Evolutionary conservation across 2,113 vertebrate genomes (phyloP).

Genomic region (Fulica atra): DNA sequence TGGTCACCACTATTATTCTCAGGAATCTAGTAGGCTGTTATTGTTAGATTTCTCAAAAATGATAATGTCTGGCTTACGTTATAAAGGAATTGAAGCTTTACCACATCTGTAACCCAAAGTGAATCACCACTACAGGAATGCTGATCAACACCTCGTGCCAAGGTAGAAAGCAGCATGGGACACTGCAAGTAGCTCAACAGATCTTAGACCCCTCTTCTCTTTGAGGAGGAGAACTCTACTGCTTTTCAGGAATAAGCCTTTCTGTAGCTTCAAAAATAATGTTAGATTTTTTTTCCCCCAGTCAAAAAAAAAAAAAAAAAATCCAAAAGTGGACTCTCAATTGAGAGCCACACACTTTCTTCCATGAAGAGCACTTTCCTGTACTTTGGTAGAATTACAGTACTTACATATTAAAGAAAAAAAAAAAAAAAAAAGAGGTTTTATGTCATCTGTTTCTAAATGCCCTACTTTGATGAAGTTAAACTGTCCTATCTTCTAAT

Average conservation of each 20-base stretch:
- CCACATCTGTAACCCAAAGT: neutral
- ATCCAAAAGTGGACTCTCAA: neutral
- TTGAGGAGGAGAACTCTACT: neutral
- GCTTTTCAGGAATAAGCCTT: neutral
- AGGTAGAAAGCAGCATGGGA: neutral
- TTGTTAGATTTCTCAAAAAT: slow-evolving; percentile 12
- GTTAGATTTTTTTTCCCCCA: neutral
- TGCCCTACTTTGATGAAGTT: neutral
- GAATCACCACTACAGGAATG: neutral
- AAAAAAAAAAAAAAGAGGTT: neutral
- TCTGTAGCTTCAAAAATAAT: neutral
- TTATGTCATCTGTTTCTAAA: neutral
- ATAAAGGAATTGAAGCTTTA: neutral
- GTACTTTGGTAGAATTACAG: neutral
- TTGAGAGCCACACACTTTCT: neutral
- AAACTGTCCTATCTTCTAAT: neutral
- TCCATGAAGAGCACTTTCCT: neutral
- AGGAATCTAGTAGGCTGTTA: neutral
- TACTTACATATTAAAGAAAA: neutral
- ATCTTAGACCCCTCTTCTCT: rapidly evolving
- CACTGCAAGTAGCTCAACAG: neutral
- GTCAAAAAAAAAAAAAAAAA: neutral
- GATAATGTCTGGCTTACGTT: neutral
- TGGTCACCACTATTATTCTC: slow-evolving; percentile 34
- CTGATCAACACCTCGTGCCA: rapidly evolving